phyloP scores from a whole-genome alignment of 1,140 invertebrate species.

The Leucophenga varia region DNA sequence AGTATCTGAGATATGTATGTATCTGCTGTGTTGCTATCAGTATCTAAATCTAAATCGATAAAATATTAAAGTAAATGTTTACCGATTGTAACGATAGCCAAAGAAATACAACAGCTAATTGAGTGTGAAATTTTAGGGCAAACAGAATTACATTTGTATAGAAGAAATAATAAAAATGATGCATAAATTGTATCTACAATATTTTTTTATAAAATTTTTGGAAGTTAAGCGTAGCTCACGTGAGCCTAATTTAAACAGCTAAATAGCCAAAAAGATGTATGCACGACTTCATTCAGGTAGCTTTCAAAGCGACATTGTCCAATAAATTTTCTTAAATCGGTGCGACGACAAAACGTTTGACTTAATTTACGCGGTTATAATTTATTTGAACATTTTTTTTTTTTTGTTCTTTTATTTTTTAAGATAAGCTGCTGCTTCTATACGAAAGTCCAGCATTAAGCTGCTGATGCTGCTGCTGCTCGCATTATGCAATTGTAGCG shows the following conservation, averaged over 20 bases:
- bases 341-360: conserved; percentile 43
- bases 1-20: too few relatives aligned
- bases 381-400: conserved; percentile 41
- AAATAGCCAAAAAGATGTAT: too few relatives aligned
- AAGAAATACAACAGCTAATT: conserved; percentile 32
- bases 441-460: too few relatives aligned
- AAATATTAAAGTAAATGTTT: conserved; percentile 39
- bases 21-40: conserved; percentile 27
- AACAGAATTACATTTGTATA: too few relatives aligned
- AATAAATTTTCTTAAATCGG: conserved; percentile 43
- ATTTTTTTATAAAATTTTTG: too few relatives aligned
- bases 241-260: too few relatives aligned
- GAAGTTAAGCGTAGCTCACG: too few relatives aligned
- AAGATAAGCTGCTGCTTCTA: conserved; percentile 24
- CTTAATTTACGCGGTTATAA: conserved; percentile 48
- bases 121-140: conserved; percentile 47
- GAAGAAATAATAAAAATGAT: too few relatives aligned
- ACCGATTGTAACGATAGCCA: conserved; percentile 28
- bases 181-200: too few relatives aligned
- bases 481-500: conserved; percentile 2
- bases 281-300: too few relatives aligned
- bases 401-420: too few relatives aligned
- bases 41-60: conserved; percentile 35
- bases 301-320: conserved; percentile 9
- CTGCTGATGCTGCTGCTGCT: too few relatives aligned